Percentiles rank a stretch among this genome's conserved stretches.
These are phyloP conservation scores for Mythimna pallens DNA, from an alignment of 2,888 invertebrate genomes.

Conservation along the genomic window DNA sequence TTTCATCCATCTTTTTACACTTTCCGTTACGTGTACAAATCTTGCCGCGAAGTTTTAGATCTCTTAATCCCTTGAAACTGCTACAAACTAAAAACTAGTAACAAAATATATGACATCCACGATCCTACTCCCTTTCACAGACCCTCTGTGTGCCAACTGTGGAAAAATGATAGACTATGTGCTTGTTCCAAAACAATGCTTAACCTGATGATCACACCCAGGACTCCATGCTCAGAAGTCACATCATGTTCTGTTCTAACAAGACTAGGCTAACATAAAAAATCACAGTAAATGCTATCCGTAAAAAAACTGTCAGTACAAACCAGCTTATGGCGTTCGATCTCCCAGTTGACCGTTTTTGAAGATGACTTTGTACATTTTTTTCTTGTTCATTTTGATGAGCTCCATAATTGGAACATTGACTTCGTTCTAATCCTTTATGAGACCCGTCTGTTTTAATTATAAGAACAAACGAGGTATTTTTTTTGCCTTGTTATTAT, in stretches of 20 bases:
- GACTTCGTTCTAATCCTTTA: constrained; percentile 44
- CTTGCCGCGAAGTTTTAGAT: too few species aligned
- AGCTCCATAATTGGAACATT: constrained; percentile 54
- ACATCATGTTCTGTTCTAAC: neutral
- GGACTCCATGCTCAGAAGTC: neutral
- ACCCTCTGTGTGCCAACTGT: too few species aligned
- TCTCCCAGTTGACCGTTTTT: constrained; percentile 47
- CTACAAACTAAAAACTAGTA: too few species aligned
- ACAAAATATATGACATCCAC: too few species aligned
- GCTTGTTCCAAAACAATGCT: too few species aligned
- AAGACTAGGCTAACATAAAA: neutral
- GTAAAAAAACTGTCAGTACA: neutral
- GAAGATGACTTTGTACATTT: constrained; percentile 61
- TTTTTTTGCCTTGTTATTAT: neutral
- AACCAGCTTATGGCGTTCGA: neutral
- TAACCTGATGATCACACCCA: neutral
- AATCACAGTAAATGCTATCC: neutral
- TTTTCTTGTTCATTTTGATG: constrained; percentile 46
- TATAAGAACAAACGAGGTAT: constrained; percentile 6
- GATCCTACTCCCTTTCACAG: too few species aligned
- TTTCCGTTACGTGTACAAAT: too few species aligned
- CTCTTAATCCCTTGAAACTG: too few species aligned
- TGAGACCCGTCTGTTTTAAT: constrained; percentile 52
- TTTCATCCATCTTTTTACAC: too few species aligned
- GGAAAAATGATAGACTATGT: too few species aligned